Evolutionary conservation across 2,113 vertebrate genomes (phyloP), one percentile per base, ranked within the genome.

Genomic region (Sigmodon hispidus): DNA sequence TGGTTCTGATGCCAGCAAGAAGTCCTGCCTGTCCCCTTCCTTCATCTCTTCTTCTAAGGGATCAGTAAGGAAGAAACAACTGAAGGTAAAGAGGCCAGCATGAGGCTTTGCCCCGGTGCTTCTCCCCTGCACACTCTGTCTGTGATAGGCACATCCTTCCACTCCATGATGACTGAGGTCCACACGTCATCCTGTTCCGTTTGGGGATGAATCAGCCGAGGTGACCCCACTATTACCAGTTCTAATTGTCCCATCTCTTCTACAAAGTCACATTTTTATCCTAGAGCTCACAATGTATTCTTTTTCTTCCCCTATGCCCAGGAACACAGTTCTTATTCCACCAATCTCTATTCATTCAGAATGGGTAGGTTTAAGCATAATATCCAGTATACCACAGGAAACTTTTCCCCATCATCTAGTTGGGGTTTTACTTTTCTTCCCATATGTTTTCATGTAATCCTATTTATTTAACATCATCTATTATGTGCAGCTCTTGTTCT

Each of bases 181-280:
- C 40, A 1, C 1, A 11, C 26, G n/a, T 43, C 43, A 34, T 69
- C 19, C 36, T 45, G 21, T 36, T 72, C 75, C 93, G 21, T 36
- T 6, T 15, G 2, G 40, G 29, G 36, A 57, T 22, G 31, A 9
- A 40, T 1, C 43, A 48, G 40, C 31, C 36, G 69, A 10, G 3
- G 3, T 13, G 9, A 22, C 15, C 31, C 12, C 55, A 80, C 24
- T 4, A 15, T 13, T 24, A 85, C 3, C 57, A 45, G 67, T 10
- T 7, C 79, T 31, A 13, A 59, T 76, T 16, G 59, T 19, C 52
- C 29, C 29, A 4, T 7, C 31, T 3, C 17, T 45, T 17, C 55
- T 12, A 21, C 31, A 36, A 7, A 45, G n/a, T n/a, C 24, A n/a
- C 5, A 7, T 0, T 52, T 55, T 52, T 4, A 40, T 9, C 77